Evolutionary conservation across 1,140 invertebrate genomes (phyloP).

Genomic region (Cydia fagiglandana): DNA sequence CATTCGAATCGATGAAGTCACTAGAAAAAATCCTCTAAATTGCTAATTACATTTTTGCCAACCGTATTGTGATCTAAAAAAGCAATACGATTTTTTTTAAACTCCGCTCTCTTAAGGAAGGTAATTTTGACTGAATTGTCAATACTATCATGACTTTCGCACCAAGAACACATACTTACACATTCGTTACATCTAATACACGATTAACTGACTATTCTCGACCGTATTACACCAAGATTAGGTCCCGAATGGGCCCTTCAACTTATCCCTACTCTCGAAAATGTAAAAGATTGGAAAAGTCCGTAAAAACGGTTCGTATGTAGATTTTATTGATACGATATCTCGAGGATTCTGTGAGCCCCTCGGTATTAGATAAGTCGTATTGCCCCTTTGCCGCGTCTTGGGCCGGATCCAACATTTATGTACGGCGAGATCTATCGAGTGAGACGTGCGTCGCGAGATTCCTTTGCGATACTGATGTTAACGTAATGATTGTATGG

Average conservation of each 20-base stretch:
- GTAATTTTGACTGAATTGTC: not conserved
- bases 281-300: slow-evolving; percentile 33
- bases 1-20: too few species aligned
- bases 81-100: too few species aligned
- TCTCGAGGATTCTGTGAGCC: slow-evolving; percentile 44
- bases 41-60: too few species aligned
- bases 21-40: too few species aligned
- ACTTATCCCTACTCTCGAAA: not conserved
- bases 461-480: slow-evolving; percentile 14
- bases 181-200: not conserved
- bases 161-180: not conserved
- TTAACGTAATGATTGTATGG: not conserved
- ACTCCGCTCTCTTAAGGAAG: not conserved
- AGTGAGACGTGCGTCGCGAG: not conserved
- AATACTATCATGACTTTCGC: not conserved
- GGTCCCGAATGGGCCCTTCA: not conserved
- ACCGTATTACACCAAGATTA: not conserved
- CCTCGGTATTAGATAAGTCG: slow-evolving; percentile 44
- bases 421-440: slow-evolving; percentile 27
- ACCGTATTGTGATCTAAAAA: too few species aligned
- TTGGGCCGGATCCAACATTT: slow-evolving; percentile 27
- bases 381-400: slow-evolving; percentile 37
- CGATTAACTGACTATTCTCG: not conserved
- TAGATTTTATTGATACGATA: slow-evolving; percentile 58
- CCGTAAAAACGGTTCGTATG: slow-evolving; percentile 44